phyloP scores from a whole-genome alignment of 2,797 vertebrate species.

The Centroberyx gerrardi region DNA sequence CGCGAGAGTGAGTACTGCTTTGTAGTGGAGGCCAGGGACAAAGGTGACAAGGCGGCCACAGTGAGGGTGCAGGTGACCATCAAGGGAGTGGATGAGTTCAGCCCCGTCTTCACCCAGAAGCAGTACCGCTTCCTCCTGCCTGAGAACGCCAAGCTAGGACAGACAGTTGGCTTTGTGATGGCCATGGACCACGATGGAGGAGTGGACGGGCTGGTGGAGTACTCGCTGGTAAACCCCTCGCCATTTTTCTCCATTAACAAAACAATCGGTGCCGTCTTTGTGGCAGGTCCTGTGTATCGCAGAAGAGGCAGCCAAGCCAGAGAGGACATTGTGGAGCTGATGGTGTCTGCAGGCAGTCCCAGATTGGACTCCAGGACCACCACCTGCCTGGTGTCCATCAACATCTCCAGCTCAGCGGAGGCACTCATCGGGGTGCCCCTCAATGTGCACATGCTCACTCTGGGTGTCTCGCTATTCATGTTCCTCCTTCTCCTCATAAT shows the following conservation, averaged over 20 bases:
- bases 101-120: slow-evolving; percentile 92
- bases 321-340: slow-evolving; percentile 84
- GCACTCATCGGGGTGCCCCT: slow-evolving; percentile 68
- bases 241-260: slow-evolving; percentile 90
- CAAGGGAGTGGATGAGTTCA: slow-evolving; percentile 93
- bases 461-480: slow-evolving; percentile 82
- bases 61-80: slow-evolving; percentile 89
- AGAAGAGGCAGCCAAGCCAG: slow-evolving; percentile 68
- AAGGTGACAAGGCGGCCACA: slow-evolving; percentile 87
- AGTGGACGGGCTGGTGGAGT: slow-evolving; percentile 91
- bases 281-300: slow-evolving; percentile 83
- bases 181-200: slow-evolving; percentile 92
- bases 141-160: slow-evolving; percentile 78
- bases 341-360: slow-evolving; percentile 90
- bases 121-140: slow-evolving; percentile 90
- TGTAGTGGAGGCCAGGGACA: slow-evolving; percentile 91
- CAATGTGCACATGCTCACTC: slow-evolving; percentile 83
- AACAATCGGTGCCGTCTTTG: slow-evolving; percentile 88
- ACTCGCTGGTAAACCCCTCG: slow-evolving; percentile 86
- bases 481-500: slow-evolving; percentile 86
- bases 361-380: slow-evolving; percentile 87
- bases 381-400: slow-evolving; percentile 88
- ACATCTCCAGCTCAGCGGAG: slow-evolving; percentile 87
- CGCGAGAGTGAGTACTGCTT: slow-evolving; percentile 89
- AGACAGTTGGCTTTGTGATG: slow-evolving; percentile 89